Percentiles rank a stretch among this genome's conserved stretches.
Evolutionary conservation across 2,113 vertebrate genomes (phyloP).

Genomic region (Sylvilagus bachmani): DNA sequence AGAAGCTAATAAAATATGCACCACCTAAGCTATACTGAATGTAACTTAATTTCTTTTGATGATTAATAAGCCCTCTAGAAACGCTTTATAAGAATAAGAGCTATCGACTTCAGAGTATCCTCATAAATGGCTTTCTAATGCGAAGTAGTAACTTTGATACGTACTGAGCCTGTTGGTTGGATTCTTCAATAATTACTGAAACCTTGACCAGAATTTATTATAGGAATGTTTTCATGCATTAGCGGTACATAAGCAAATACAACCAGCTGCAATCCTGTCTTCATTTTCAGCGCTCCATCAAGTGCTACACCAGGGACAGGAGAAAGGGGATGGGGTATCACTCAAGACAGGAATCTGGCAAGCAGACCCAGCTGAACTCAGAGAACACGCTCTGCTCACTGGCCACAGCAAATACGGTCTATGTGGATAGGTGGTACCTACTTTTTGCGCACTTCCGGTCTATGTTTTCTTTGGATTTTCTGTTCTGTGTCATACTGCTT

Average conservation of each 20-base stretch:
- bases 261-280: neutral
- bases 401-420: neutral
- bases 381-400: neutral
- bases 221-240: constrained; percentile 6
- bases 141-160: neutral
- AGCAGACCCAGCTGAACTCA: neutral
- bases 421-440: neutral
- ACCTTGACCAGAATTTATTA: constrained; percentile 24
- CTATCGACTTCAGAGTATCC: neutral
- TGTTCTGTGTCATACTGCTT: neutral
- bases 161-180: neutral
- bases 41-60: neutral
- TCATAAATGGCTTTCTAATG: neutral
- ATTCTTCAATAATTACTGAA: constrained; percentile 7
- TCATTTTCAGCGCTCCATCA: neutral
- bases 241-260: neutral
- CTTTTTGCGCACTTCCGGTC: neutral
- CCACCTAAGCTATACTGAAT: neutral
- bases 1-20: constrained; percentile 44
- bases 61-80: constrained; percentile 43
- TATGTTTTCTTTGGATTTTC: neutral
- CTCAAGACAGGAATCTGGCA: neutral
- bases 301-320: neutral
- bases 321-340: neutral
- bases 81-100: constrained; percentile 25